Conservation (phyloP, 2,113 vertebrate genomes). For the Bambusicola thoracicus region DNA sequence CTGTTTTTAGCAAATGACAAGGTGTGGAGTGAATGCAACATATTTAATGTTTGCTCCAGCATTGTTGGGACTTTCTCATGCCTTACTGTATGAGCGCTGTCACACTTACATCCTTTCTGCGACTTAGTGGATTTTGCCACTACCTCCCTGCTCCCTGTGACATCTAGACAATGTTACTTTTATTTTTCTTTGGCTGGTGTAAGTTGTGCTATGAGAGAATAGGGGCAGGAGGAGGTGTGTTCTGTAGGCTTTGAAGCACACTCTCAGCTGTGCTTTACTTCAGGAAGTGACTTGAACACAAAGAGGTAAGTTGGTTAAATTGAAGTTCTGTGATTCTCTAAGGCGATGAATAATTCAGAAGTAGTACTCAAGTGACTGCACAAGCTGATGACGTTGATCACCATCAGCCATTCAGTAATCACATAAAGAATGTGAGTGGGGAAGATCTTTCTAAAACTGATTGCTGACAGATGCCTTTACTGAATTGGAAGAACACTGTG, state of each 20-base stretch:
- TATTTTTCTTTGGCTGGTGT: rapidly evolving
- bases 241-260: not conserved
- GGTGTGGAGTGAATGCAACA: not conserved
- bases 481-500: not conserved
- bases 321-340: not conserved
- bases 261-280: rapidly evolving
- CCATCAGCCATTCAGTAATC: not conserved
- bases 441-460: not conserved
- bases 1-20: not conserved
- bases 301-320: not conserved
- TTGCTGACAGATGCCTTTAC: not conserved
- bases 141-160: rapidly evolving
- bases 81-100: not conserved
- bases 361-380: not conserved
- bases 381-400: not conserved
- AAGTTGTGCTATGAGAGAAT: not conserved
- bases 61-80: not conserved
- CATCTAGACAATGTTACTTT: not conserved
- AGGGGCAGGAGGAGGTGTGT: not conserved
- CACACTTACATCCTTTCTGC: not conserved
- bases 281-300: not conserved
- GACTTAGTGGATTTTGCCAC: not conserved
- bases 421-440: not conserved
- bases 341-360: too few relatives aligned
- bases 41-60: not conserved